phyloP scores from a whole-genome alignment of 1,140 invertebrate genomes.

The Achroia grisella region DNA sequence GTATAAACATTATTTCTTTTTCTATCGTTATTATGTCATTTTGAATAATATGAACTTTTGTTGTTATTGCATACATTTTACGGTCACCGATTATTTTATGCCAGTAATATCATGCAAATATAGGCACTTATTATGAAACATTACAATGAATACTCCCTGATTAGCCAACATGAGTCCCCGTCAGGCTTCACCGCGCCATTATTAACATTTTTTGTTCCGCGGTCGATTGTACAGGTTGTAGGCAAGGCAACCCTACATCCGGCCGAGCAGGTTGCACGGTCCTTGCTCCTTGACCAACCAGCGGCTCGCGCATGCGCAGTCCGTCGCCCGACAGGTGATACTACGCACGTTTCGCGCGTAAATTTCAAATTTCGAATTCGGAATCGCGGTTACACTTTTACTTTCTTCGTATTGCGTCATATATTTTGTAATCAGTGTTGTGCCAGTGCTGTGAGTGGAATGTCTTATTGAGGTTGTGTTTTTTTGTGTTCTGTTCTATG shows the following conservation, averaged over 20 bases:
- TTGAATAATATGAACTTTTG: too few relatives aligned
- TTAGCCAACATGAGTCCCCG: neutral
- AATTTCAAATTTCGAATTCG: slow-evolving; percentile 37
- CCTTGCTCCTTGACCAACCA: slow-evolving; percentile 31
- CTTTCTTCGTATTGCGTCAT: slow-evolving; percentile 38
- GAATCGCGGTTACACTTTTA: slow-evolving; percentile 44
- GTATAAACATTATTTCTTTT: too few relatives aligned
- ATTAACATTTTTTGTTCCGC: neutral
- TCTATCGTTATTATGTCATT: too few relatives aligned
- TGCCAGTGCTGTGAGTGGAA: neutral
- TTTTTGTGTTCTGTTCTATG: neutral
- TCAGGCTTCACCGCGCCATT: neutral
- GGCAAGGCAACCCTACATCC: slow-evolving; percentile 39
- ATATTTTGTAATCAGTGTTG: slow-evolving; percentile 18
- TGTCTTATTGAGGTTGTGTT: neutral
- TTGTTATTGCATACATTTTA: too few relatives aligned
- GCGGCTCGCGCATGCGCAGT: slow-evolving; percentile 18
- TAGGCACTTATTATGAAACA: too few relatives aligned
- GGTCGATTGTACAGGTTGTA: neutral
- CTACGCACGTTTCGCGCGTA: slow-evolving; percentile 34
- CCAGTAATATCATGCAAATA: too few relatives aligned
- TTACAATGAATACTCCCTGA: too few relatives aligned
- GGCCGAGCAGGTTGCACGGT: slow-evolving; percentile 57
- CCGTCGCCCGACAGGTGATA: slow-evolving; percentile 41
- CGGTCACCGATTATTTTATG: too few relatives aligned